A percentile compares a stretch with the other conserved stretches of the same genome.
Conservation (phyloP, 2,113 vertebrate species). For the Platysteira castanea region DNA sequence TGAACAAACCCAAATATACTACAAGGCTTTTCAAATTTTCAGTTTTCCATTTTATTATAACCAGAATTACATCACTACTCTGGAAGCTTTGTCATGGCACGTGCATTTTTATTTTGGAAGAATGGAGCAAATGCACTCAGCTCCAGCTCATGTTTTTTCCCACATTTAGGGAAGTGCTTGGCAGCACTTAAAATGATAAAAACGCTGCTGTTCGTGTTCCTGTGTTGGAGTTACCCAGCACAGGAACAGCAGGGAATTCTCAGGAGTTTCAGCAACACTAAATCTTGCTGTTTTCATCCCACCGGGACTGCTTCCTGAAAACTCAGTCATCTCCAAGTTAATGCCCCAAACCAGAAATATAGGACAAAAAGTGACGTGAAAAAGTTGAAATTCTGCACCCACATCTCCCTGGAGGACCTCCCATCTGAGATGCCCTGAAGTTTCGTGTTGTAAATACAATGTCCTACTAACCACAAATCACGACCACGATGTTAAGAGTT, state of each 20-base stretch:
- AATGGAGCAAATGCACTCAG: neutral
- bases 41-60: neutral
- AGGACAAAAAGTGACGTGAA: neutral
- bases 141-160: neutral
- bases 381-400: neutral
- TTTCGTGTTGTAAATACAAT: neutral
- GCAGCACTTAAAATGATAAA: neutral
- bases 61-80: neutral
- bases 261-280: neutral
- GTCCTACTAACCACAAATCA: neutral
- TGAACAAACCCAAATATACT: neutral
- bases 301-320: neutral
- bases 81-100: neutral
- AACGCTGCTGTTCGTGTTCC: neutral
- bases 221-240: neutral
- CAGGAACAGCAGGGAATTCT: neutral
- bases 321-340: neutral
- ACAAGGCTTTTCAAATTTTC: neutral
- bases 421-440: neutral
- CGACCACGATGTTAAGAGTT: neutral
- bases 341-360: neutral
- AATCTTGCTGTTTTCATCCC: neutral
- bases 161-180: neutral
- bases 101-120: neutral
- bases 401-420: neutral